Percentiles rank a stretch among this genome's conserved stretches.
Conservation (phyloP, 1,140 invertebrate genomes). For the Cydia fagiglandana region DNA sequence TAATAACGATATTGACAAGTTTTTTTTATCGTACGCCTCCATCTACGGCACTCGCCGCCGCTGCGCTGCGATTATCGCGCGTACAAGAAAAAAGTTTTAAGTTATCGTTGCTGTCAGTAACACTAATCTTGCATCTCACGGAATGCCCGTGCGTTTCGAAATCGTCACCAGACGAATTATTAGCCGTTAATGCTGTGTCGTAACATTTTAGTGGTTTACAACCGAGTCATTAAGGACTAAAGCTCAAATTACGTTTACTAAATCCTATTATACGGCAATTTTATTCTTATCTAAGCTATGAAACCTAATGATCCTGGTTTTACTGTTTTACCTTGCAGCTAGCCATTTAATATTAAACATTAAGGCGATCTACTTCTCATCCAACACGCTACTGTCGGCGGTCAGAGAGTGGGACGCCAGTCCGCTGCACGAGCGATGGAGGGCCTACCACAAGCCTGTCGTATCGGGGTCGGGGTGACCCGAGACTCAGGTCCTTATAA, state of each 20-base stretch:
- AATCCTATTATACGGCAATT: slow-evolving; percentile 39
- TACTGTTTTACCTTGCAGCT: background rate
- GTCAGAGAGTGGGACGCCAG: too few relatives aligned
- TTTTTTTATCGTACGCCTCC: slow-evolving; percentile 56
- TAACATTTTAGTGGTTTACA: slow-evolving; percentile 61
- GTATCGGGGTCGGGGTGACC: too few relatives aligned
- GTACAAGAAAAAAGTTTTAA: slow-evolving; percentile 69
- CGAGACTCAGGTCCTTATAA: too few relatives aligned
- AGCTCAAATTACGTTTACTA: slow-evolving; percentile 53
- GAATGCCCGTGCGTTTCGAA: slow-evolving; percentile 64
- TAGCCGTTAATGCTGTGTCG: slow-evolving; percentile 64
- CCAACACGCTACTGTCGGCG: too few relatives aligned
- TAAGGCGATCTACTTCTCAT: too few relatives aligned
- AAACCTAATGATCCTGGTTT: slow-evolving; percentile 28
- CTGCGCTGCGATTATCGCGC: slow-evolving; percentile 61
- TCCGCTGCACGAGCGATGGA: too few relatives aligned
- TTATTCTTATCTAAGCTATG: slow-evolving; percentile 39
- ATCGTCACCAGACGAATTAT: slow-evolving; percentile 67
- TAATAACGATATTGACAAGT: slow-evolving; percentile 71
- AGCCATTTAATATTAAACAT: background rate
- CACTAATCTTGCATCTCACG: slow-evolving; percentile 65
- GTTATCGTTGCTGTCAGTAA: slow-evolving; percentile 67
- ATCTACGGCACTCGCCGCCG: slow-evolving; percentile 54
- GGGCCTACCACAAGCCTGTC: too few relatives aligned
- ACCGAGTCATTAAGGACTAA: slow-evolving; percentile 50